phyloP scores from a whole-genome alignment of 2,888 invertebrate genomes.

The Spilarctia lutea region DNA sequence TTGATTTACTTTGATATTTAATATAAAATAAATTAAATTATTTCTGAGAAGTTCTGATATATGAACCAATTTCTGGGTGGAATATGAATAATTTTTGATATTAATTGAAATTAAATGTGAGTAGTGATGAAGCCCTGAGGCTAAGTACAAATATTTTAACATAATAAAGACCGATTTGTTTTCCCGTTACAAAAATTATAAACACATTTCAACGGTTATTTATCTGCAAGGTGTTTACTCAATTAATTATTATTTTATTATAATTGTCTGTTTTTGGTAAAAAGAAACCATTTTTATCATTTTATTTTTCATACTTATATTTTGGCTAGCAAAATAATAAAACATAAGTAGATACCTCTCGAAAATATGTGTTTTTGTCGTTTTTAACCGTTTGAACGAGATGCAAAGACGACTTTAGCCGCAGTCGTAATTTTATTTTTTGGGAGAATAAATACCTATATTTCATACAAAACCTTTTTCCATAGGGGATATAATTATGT shows the following conservation, averaged over 20 bases:
- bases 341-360: not conserved
- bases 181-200: slow-evolving; percentile 30
- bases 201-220: slow-evolving; percentile 35
- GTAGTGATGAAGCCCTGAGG: not conserved
- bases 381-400: no score
- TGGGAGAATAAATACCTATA: not conserved
- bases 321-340: slow-evolving; percentile 31
- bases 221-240: slow-evolving; percentile 41
- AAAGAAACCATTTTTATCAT: not conserved
- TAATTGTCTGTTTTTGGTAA: slow-evolving; percentile 27
- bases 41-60: not conserved
- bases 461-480: not conserved
- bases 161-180: not conserved
- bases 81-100: not conserved
- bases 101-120: not conserved
- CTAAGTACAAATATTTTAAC: slow-evolving; percentile 2
- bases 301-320: slow-evolving; percentile 20
- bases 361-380: no score
- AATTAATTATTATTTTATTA: slow-evolving; percentile 40
- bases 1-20: not conserved
- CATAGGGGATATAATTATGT: not conserved
- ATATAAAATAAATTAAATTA: not conserved
- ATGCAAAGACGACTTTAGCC: no score
- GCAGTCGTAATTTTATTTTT: no score
- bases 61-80: not conserved